phyloP scores from a whole-genome alignment of 2,797 vertebrate species.

The Sebastes elongatus region DNA sequence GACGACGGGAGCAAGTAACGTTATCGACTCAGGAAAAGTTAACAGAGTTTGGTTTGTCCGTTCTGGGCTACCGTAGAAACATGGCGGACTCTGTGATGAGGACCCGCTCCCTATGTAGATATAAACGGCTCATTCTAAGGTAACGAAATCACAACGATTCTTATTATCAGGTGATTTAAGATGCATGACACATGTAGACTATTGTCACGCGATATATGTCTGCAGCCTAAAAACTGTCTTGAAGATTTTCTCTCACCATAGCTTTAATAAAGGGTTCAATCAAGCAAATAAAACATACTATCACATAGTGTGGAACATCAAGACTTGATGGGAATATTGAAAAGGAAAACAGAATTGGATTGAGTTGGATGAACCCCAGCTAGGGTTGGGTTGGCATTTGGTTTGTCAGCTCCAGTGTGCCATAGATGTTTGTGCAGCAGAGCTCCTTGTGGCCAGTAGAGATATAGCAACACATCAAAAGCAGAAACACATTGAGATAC shows the following conservation, averaged over 20 bases:
- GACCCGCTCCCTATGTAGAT: too few species aligned
- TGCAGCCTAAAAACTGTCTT: background rate
- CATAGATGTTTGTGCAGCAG: background rate
- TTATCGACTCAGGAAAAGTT: too few species aligned
- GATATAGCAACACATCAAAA: background rate
- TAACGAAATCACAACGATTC: too few species aligned
- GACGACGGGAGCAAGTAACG: too few species aligned
- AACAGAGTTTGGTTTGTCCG: too few species aligned
- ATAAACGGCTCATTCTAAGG: too few species aligned
- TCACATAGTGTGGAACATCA: background rate
- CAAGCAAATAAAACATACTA: background rate
- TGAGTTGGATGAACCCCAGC: background rate
- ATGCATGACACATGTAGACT: too few species aligned
- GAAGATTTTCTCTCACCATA: background rate
- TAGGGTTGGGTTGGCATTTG: background rate
- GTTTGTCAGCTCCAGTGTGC: background rate
- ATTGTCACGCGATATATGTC: background rate
- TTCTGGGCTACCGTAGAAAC: too few species aligned
- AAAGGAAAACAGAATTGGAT: background rate
- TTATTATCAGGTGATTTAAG: too few species aligned
- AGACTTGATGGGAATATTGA: background rate
- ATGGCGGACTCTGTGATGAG: too few species aligned
- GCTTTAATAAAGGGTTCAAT: background rate
- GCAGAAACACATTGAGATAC: background rate
- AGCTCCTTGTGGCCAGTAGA: background rate